Percentiles rank a stretch among this genome's conserved stretches.
These are phyloP conservation scores for Styela clava DNA, from an alignment of 23 tunicate genomes.

Conservation along the genomic window DNA sequence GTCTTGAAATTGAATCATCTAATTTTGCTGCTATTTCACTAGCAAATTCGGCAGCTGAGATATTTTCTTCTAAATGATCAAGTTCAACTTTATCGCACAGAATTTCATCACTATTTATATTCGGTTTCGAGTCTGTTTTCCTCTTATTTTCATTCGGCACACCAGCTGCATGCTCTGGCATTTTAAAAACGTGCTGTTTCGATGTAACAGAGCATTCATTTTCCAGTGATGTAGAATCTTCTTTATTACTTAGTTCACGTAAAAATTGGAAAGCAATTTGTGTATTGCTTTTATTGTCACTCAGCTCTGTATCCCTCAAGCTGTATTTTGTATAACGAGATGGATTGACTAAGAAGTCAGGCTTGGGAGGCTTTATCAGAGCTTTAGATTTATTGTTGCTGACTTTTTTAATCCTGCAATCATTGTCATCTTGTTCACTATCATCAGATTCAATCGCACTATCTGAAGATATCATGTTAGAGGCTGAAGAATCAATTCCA, in stretches of 20 bases:
- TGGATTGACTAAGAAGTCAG: slow-evolving; percentile 19
- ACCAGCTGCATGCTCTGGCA: slow-evolving; percentile 31
- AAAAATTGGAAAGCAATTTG: slow-evolving; percentile 55
- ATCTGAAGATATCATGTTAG: slow-evolving; percentile 14
- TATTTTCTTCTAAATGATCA: slow-evolving; percentile 28
- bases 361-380: not conserved
- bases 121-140: not conserved
- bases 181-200: slow-evolving; percentile 21
- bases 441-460: slow-evolving; percentile 10
- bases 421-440: not conserved
- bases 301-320: slow-evolving; percentile 20
- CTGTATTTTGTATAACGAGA: slow-evolving; percentile 36
- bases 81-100: slow-evolving; percentile 27
- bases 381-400: not conserved
- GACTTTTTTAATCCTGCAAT: not conserved
- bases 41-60: slow-evolving; percentile 16
- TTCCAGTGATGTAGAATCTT: not conserved
- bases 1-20: slow-evolving; percentile 13
- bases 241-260: slow-evolving; percentile 9
- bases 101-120: not conserved
- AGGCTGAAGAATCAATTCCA: slow-evolving; percentile 5
- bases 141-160: not conserved
- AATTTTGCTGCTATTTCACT: slow-evolving; percentile 23
- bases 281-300: slow-evolving; percentile 45
- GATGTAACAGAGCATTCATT: not conserved